Evolutionary conservation across 2,888 invertebrate genomes (phyloP).

Genomic region (Cantharis rufa): DNA sequence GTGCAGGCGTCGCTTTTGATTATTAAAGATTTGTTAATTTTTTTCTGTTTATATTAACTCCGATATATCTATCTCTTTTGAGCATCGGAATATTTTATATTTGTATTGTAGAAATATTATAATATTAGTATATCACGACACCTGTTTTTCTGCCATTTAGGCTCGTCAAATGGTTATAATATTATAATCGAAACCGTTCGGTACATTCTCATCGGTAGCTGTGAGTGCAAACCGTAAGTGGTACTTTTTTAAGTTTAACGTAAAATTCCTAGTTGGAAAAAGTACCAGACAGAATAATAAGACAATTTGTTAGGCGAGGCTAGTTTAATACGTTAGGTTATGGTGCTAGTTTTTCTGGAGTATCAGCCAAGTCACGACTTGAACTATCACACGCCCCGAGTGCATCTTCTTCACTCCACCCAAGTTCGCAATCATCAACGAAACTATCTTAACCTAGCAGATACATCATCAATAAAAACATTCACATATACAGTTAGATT

Average conservation of each 20-base stretch:
- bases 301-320: slow-evolving; percentile 13
- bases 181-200: too few species aligned
- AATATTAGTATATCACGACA: too few species aligned
- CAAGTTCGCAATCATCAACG: slow-evolving; percentile 16
- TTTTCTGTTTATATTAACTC: not conserved
- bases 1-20: not conserved
- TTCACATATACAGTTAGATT: slow-evolving; percentile 30
- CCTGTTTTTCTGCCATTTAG: too few species aligned
- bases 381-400: slow-evolving; percentile 64
- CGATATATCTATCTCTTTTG: too few species aligned
- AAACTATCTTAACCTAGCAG: slow-evolving; percentile 33
- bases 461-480: slow-evolving; percentile 32
- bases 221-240: not conserved
- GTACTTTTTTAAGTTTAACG: not conserved
- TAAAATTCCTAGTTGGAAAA: not conserved
- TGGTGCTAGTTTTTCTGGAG: slow-evolving; percentile 40
- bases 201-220: not conserved
- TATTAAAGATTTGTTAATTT: not conserved
- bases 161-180: too few species aligned
- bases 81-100: too few species aligned
- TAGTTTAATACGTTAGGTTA: slow-evolving; percentile 24
- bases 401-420: slow-evolving; percentile 37
- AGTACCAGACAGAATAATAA: not conserved
- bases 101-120: too few species aligned
- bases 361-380: slow-evolving; percentile 59